Base-by-base conservation (phyloP, 1,140 invertebrate species). In the Augochlora pura region DNA sequence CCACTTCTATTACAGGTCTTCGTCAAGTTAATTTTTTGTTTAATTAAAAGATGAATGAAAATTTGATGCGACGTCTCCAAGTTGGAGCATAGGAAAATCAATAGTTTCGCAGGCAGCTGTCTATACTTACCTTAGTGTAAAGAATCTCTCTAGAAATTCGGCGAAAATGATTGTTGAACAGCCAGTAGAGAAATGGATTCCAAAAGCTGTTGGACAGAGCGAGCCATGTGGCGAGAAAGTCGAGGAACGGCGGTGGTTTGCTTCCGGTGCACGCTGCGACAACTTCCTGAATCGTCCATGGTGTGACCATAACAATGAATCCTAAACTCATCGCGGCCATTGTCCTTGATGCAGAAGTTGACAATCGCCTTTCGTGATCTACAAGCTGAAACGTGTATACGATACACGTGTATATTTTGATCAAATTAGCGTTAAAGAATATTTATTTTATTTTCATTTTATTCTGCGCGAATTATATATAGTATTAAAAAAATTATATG, bases 111-210 rank as follows among this genome's bases (percentile, higher is more conserved):
- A n/a, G n/a, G 21, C 12, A 32, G 65, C 8, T 57, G 57, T 21
- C 27, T 38, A 6, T 57, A 9, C 90, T 94, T 94, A 97, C 96
- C 92, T 96, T 96, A 76, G 94, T 96, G 78, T 96, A 94, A 76
- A 97, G 92, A 39, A 97, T 89, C 82, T 97, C 96, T 77, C 95
- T 94, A 86, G 96, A 96, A 81, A 97, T 96, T 77, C 96, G 94
- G 84, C 96, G 94, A 91, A 97, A 97, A 87, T 97, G 96, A 89
- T 96, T 96, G 91, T 97, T 97, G 82, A 97, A 94, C 60, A 97
- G 94, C 97, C 97, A 97, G 90, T 97, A 97, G 70, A 97, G 95
- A 89, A 97, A 97, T 9, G 96, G 96, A 93, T 97, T 97, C 96
- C 96, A 97, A 89, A 97, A 96, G 91, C 96, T 97, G 91, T 97